phyloP scores from a whole-genome alignment of 1,140 invertebrate species.

The Drosophila nasuta region DNA sequence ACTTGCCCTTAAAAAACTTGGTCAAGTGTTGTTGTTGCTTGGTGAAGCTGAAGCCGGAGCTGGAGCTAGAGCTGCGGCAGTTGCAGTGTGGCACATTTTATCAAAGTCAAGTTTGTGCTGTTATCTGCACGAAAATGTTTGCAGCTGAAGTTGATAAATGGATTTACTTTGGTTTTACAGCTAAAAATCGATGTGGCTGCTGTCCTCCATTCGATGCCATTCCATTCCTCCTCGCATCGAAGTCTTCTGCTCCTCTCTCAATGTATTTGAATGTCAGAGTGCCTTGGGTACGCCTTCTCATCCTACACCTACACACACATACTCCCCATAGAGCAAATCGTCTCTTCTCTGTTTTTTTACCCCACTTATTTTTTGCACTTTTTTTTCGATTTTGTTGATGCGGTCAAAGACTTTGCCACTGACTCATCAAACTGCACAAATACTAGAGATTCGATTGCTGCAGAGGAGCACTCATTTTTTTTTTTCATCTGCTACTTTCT shows the following conservation, averaged over 20 bases:
- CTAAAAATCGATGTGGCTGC: slow-evolving; percentile 61
- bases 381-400: slow-evolving; percentile 38
- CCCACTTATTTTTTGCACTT: slow-evolving; percentile 1
- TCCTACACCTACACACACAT: slow-evolving; percentile 10
- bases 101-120: slow-evolving; percentile 68
- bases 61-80: background rate
- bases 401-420: slow-evolving; percentile 55
- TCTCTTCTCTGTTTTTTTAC: background rate
- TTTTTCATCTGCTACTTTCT: slow-evolving; percentile 12
- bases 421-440: slow-evolving; percentile 51
- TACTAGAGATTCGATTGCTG: slow-evolving; percentile 33
- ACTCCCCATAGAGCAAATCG: background rate
- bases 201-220: background rate
- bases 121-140: slow-evolving; percentile 74
- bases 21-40: slow-evolving; percentile 31
- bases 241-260: slow-evolving; percentile 29
- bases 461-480: slow-evolving; percentile 24
- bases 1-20: slow-evolving; percentile 49
- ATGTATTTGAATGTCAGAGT: slow-evolving; percentile 43
- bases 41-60: background rate
- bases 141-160: slow-evolving; percentile 81
- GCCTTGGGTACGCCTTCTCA: background rate
- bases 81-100: slow-evolving; percentile 68
- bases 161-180: slow-evolving; percentile 78
- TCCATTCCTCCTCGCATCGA: slow-evolving; percentile 17